phyloP scores from a whole-genome alignment of 2,888 invertebrate species.

The Deilephila porcellus region DNA sequence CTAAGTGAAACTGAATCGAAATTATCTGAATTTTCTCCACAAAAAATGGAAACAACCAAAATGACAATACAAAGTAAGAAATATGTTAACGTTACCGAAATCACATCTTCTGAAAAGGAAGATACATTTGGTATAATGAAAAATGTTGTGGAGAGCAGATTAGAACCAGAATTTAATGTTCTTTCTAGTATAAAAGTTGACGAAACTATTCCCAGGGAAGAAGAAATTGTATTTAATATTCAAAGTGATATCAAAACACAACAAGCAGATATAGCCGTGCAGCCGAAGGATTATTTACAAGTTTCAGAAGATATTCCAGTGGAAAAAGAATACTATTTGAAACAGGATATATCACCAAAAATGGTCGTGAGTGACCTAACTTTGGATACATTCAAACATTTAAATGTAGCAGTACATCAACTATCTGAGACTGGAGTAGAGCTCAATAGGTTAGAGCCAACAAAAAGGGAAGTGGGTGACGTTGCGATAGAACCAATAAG shows the following conservation, averaged over 20 bases:
- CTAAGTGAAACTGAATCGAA: constrained; percentile 58
- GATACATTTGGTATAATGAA: constrained; percentile 45
- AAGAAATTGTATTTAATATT: constrained; percentile 48
- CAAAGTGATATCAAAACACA: constrained; percentile 54
- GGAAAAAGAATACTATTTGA: constrained; percentile 61
- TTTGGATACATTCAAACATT: constrained; percentile 56
- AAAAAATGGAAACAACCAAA: constrained; percentile 54
- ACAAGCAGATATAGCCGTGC: constrained; percentile 68
- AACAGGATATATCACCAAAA: constrained; percentile 45
- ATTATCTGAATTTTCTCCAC: constrained; percentile 41
- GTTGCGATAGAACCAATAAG: constrained; percentile 53
- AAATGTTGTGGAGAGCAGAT: constrained; percentile 46
- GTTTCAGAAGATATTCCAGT: constrained; percentile 56
- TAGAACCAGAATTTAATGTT: constrained; percentile 51
- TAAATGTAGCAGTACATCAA: constrained; percentile 58
- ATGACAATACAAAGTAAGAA: constrained; percentile 68
- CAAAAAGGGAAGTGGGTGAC: constrained; percentile 48
- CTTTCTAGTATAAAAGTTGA: constrained; percentile 52
- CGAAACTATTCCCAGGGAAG: constrained; percentile 63
- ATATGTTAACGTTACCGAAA: constrained; percentile 67
- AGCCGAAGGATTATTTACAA: constrained; percentile 68
- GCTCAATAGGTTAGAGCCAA: constrained; percentile 40
- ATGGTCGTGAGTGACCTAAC: constrained; percentile 47
- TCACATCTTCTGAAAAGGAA: constrained; percentile 73
- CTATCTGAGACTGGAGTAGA: constrained; percentile 55